These are phyloP conservation scores for Sebastes vulpes DNA, from an alignment of 2,797 vertebrate species.

Conservation along the genomic window DNA sequence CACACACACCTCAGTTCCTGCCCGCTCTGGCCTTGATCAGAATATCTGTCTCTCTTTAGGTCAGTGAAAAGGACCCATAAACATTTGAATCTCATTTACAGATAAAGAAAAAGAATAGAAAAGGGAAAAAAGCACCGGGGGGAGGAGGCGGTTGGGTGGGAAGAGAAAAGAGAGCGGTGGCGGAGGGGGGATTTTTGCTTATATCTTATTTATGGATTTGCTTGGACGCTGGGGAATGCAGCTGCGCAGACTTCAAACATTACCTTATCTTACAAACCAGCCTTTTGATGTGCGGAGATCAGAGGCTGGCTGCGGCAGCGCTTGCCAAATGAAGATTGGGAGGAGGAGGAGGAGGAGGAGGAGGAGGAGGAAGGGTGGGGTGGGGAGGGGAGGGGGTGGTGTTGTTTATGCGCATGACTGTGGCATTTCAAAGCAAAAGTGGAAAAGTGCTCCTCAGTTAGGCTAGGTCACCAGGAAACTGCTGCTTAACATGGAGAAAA, in stretches of 20 bases:
- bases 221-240: constrained; percentile 93
- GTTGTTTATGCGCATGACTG: constrained; percentile 86
- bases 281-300: constrained; percentile 96
- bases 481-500: constrained; percentile 84
- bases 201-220: constrained; percentile 96
- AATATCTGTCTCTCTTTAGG: constrained; percentile 76
- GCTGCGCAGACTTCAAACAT: constrained; percentile 95
- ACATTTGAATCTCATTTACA: constrained; percentile 85
- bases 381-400: constrained; percentile 32
- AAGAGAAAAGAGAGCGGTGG: constrained; percentile 58
- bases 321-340: constrained; percentile 93
- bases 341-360: constrained; percentile 31
- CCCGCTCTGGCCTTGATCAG: constrained; percentile 73
- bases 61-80: constrained; percentile 81
- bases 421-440: constrained; percentile 91
- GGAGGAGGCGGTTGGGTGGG: constrained; percentile 67
- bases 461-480: constrained; percentile 88
- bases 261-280: constrained; percentile 98
- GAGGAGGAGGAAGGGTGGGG: constrained; percentile 31
- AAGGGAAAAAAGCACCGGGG: constrained; percentile 29
- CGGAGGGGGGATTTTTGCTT: constrained; percentile 80
- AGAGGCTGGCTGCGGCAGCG: constrained; percentile 91
- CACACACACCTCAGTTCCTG: constrained; percentile 47
- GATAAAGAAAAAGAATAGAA: constrained; percentile 75
- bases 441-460: constrained; percentile 87